Base-by-base conservation (phyloP, 2,888 invertebrate species). In the Standfussiana lucernea region DNA sequence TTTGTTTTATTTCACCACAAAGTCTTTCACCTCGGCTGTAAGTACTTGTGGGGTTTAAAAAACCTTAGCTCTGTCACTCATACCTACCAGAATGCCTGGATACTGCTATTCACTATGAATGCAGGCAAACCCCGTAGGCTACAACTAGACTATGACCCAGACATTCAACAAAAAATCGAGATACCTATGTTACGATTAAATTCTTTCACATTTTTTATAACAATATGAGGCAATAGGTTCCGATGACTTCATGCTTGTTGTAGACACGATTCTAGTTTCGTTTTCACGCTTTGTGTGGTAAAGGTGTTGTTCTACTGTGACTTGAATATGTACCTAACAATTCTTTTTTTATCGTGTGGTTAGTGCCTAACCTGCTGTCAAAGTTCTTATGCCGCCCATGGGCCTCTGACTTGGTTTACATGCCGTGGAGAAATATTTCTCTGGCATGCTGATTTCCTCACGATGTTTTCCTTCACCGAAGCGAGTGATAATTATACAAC, bases 191-290 rank as follows among this genome's bases (percentile, higher is more conserved):
- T 64, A 75, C 62, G 80, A 84, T 84, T 75, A 82, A 79, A 88
- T 88, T 86, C 86, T 86, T 86, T 87, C 68, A 67, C 79, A 77
- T 86, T 86, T 87, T 87, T 87, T 88, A 65, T 72, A 37, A 59
- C 67, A 69, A 28, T 62, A 61, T 82, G 79, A 87, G 76, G 82
- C 68, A 82, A 79, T 82, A 80, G 77, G 37, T 56, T 28, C 11
- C 73, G 78, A 82, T 84, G 82, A 85, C 50, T 68, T 84, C 84
- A 84, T 73, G n/a, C 64, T 72, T 3, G 24, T n/a, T 53, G 15
- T 35, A 28, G 61, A 53, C 40, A 61, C 40, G 50, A 77, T 40
- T 72, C 50, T 65, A 66, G 69, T 65, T 67, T 28, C 28, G 45
- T 77, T 84, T 83, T 65, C 64, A 72, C 61, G 80, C 35, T 59